Percentiles rank a stretch among this genome's conserved stretches.
These are phyloP conservation scores for Vulpes ferrilata DNA, from an alignment of 2,113 vertebrate genomes.

Conservation along the genomic window DNA sequence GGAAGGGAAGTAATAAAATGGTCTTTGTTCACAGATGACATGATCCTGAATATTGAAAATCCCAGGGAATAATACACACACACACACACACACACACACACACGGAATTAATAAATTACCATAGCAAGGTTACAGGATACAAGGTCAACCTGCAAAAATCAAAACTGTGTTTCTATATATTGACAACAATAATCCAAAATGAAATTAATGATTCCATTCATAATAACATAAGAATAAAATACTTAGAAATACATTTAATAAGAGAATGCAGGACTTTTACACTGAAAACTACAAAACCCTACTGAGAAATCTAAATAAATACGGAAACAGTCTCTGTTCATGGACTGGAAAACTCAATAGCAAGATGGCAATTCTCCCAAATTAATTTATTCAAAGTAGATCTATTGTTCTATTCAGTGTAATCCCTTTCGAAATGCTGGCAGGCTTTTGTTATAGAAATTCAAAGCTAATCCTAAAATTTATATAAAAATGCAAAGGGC, in stretches of 20 bases:
- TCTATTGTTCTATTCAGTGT: background rate
- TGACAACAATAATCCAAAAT: background rate
- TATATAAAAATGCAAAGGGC: background rate
- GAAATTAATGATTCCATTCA: slow-evolving; percentile 1
- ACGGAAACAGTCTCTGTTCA: background rate
- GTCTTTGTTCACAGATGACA: slow-evolving; percentile 3
- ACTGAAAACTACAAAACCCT: slow-evolving; percentile 15
- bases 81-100: background rate
- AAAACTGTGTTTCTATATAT: background rate
- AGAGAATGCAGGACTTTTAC: background rate
- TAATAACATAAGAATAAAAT: slow-evolving; percentile 17
- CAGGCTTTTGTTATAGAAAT: slow-evolving; percentile 13
- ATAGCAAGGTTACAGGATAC: background rate
- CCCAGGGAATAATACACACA: background rate
- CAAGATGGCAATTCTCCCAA: background rate
- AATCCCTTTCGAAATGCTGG: background rate
- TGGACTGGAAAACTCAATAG: background rate
- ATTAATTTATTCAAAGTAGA: background rate
- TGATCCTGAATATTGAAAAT: background rate
- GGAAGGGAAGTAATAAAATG: slow-evolving; percentile 17
- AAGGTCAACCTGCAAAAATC: slow-evolving; percentile 1
- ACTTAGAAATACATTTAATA: slow-evolving; percentile 18
- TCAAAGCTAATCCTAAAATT: slow-evolving; percentile 25
- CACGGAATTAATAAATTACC: slow-evolving; percentile 17
- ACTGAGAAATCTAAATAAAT: background rate